Base-by-base conservation (phyloP, 2,888 invertebrate species). In the Pseudococcus jackbeardsleyi region DNA sequence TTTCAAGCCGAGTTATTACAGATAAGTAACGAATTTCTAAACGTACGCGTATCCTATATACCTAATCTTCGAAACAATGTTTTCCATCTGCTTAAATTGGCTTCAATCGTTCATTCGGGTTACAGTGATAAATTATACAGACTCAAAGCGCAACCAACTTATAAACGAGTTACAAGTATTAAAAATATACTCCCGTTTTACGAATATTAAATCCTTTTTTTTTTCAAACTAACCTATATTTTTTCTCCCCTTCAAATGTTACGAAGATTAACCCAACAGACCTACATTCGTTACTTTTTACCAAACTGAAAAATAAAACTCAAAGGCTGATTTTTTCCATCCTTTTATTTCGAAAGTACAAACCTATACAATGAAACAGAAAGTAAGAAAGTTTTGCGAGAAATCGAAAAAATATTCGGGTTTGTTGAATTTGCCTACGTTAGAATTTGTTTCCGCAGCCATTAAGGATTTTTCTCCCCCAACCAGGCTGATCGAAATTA, bases 31-130 rank as follows among this genome's bases (percentile, higher is more conserved):
- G 77, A 42, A 77, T 77, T 77, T 77, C 77, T 42, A 77, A 77
- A 26, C 42, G 33, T 42, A 42, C 42, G 42, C 42, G 42, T 42
- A 42, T 33, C 26, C 42, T 6, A 42, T 9, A 33, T 42, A 42
- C 42, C 8, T 77, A 77, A 77, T 77, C 77, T 77, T 77, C 77
- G 39, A 77, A 77, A 77, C 77, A 39, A 42, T 42, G 77, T 77
- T 77, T 77, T 77, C 77, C 77, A 42, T 39, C 77, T 33, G 77
- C 39, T 77, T 77, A 77, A 77, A 77, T 77, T 77, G 77, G 77
- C 77, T 77, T 26, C 22, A 77, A 77, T 77, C 77, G 77, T 77
- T 77, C 26, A 77, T n/a, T 77, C 77, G 77, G n/a, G 42, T 77
- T 15, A 42, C 77, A 42, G 42, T 42, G 77, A 77, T 77, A 77